Conservation (phyloP, 2,888 invertebrate genomes). For the Tryphoninae sp. region DNA sequence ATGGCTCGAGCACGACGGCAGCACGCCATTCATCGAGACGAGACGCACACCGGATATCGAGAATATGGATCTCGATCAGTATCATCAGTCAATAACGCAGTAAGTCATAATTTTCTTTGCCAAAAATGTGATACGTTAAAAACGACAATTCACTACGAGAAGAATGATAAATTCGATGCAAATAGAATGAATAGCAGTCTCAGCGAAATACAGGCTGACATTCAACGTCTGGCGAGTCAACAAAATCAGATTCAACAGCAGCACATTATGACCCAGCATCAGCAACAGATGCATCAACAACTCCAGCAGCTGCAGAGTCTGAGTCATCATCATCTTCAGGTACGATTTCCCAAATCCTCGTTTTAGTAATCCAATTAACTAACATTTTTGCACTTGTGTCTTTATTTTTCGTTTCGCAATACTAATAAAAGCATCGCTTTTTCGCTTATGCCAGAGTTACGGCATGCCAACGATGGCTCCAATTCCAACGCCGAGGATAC, state of each 20-base stretch:
- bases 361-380: conserved; percentile 23
- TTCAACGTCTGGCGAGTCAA: conserved; percentile 93
- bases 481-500: conserved; percentile 75
- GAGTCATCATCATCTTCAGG: conserved; percentile 78
- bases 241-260: conserved; percentile 89
- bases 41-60: conserved; percentile 90
- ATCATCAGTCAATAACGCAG: conserved; percentile 92
- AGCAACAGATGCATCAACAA: conserved; percentile 84
- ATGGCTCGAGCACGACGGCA: conserved; percentile 85
- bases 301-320: conserved; percentile 83
- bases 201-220: conserved; percentile 96
- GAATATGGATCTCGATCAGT: conserved; percentile 91
- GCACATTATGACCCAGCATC: conserved; percentile 84
- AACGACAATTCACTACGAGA: not conserved
- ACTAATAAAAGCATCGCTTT: conserved; percentile 34
- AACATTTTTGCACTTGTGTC: conserved; percentile 27
- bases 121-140: not conserved
- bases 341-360: conserved; percentile 56
- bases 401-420: conserved; percentile 22
- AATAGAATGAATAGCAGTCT: conserved; percentile 95
- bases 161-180: conserved; percentile 20
- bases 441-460: conserved; percentile 70
- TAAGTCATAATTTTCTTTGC: conserved; percentile 81
- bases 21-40: conserved; percentile 84
- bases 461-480: conserved; percentile 75